phyloP scores from a whole-genome alignment of 2,797 vertebrate species.

The Megaceryle alcyon region DNA sequence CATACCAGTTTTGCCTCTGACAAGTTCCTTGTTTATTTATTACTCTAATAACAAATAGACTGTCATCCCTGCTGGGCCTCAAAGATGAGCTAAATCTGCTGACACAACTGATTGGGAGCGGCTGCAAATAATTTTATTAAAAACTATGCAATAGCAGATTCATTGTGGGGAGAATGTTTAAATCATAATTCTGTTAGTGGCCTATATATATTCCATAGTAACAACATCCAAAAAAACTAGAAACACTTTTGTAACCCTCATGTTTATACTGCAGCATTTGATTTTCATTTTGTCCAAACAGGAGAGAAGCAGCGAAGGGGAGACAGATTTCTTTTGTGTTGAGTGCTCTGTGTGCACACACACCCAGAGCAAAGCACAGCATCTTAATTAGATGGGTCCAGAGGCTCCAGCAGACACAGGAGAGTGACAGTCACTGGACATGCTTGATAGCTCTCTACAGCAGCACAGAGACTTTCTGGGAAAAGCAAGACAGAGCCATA shows the following conservation, averaged over 20 bases:
- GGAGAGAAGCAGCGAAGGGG: slow-evolving; percentile 39
- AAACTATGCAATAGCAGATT: slow-evolving; percentile 57
- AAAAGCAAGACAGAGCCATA: slow-evolving; percentile 43
- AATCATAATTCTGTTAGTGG: slow-evolving; percentile 49
- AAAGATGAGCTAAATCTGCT: slow-evolving; percentile 71
- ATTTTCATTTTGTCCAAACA: slow-evolving; percentile 56
- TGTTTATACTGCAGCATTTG: slow-evolving; percentile 39
- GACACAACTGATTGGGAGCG: slow-evolving; percentile 71
- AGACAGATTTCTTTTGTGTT: slow-evolving; percentile 55
- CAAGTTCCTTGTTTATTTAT: slow-evolving; percentile 84
- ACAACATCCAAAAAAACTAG: neutral
- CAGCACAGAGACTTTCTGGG: slow-evolving; percentile 9
- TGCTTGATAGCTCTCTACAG: slow-evolving; percentile 61
- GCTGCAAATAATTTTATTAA: slow-evolving; percentile 73
- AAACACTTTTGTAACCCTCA: neutral
- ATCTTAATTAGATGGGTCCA: slow-evolving; percentile 63
- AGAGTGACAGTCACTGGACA: slow-evolving; percentile 60
- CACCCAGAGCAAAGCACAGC: slow-evolving; percentile 48
- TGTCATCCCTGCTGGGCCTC: slow-evolving; percentile 77
- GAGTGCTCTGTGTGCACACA: slow-evolving; percentile 43
- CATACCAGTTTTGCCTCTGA: slow-evolving; percentile 79
- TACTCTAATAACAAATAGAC: slow-evolving; percentile 83
- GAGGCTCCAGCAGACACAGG: slow-evolving; percentile 30
- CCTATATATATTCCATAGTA: neutral
- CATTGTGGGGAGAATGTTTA: slow-evolving; percentile 4